phyloP scores from a whole-genome alignment of 2,113 vertebrate species.

The Hyperopisus bebe region DNA sequence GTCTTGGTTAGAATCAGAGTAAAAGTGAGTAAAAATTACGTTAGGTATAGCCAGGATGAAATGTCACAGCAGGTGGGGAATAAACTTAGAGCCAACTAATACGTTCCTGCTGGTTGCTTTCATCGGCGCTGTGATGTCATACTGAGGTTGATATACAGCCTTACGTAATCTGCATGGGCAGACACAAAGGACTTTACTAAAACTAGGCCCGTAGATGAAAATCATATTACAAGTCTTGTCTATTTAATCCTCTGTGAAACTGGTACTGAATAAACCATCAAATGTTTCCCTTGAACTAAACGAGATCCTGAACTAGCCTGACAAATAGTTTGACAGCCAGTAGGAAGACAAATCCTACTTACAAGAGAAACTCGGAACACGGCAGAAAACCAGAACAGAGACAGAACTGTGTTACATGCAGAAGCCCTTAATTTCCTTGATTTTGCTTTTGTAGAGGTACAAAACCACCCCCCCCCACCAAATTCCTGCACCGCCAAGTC shows the following conservation, averaged over 20 bases:
- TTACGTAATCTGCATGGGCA: background rate
- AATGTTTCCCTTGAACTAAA: background rate
- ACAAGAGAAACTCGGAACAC: background rate
- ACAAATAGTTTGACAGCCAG: background rate
- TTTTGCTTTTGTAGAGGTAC: background rate
- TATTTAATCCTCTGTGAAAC: background rate
- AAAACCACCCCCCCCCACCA: background rate
- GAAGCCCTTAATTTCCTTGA: slow-evolving; percentile 11
- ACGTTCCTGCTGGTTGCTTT: background rate
- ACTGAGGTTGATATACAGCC: background rate
- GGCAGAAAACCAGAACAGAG: background rate
- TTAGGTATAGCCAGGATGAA: background rate
- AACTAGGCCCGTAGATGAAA: background rate
- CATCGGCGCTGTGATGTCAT: background rate
- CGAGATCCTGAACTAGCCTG: background rate
- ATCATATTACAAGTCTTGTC: background rate
- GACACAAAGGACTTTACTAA: background rate
- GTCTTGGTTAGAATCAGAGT: background rate
- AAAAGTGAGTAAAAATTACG: background rate
- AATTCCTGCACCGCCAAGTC: background rate
- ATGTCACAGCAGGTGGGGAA: background rate
- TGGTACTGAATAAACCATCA: background rate
- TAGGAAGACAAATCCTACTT: background rate
- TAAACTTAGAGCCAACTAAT: background rate
- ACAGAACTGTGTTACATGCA: background rate